phyloP scores from a whole-genome alignment of 2,888 invertebrate species.

The Lochmaea capreae region DNA sequence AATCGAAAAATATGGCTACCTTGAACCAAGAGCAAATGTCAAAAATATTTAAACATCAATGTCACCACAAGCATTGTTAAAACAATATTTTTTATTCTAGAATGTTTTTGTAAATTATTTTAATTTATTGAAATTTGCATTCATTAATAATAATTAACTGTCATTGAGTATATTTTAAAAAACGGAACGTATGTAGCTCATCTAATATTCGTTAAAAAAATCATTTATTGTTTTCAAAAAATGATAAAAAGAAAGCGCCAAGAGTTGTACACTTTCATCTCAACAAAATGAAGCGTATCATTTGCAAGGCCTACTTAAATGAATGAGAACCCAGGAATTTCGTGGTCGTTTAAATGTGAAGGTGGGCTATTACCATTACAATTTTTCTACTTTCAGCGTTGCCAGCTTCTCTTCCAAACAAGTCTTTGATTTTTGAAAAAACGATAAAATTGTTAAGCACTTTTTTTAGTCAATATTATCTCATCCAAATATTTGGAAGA shows the following conservation, averaged over 20 bases:
- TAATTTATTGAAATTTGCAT: no score
- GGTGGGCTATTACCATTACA: background rate
- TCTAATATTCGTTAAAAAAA: background rate
- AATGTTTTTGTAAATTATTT: no score
- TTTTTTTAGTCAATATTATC: no score
- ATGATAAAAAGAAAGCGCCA: background rate
- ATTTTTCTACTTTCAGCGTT: background rate
- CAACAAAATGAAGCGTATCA: conserved; percentile 7
- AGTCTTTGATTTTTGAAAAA: background rate
- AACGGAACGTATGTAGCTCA: no score
- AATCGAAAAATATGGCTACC: conserved; percentile 3
- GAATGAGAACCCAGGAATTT: conserved; percentile 7
- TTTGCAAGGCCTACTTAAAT: conserved; percentile 10
- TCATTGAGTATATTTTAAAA: no score
- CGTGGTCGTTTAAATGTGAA: background rate
- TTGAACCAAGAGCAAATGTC: background rate
- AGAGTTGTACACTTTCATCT: background rate
- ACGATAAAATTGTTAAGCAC: no score
- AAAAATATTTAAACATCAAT: background rate
- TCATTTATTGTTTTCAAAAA: background rate
- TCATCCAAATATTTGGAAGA: no score
- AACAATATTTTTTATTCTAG: background rate
- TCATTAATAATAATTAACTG: no score
- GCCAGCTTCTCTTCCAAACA: background rate
- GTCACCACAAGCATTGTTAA: background rate